Evolutionary conservation across 2,888 invertebrate species (phyloP), one percentile per base, ranked within the genome.

Genomic region (Hydropsyche betteni): DNA sequence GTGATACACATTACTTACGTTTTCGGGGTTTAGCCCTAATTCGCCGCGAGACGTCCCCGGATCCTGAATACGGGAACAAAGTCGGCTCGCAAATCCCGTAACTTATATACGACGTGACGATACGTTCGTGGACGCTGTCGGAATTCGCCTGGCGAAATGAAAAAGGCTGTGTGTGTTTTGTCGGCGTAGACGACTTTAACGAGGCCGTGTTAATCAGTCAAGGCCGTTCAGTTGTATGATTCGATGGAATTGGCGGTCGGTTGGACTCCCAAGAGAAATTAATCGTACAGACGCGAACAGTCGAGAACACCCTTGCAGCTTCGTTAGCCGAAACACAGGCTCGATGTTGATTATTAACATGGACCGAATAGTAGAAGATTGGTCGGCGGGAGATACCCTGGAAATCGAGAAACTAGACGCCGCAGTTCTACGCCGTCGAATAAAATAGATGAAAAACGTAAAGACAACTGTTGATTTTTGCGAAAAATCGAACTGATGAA

Each of bases 1-100:
- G 64, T 64, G 64, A 64, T 64, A 64, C 64, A 64, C 64, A 64
- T 64, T 64, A 64, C 64, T 64, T 64, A 64, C 64, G 64, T 64
- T 64, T 64, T 64, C 64, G 64, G 64, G 64, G 64, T 64, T 64
- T 64, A 64, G 34, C 36, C 64, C 36, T 64, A 64, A 64, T 64
- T 64, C 64, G 64, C 64, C 64, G 34, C 64, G 64, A 64, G 64
- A 64, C 64, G 64, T 64, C 64, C 64, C 64, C n/a, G 64, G 34
- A 64, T 64, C 64, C 64, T 64, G 64, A 64, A 64, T 64, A 64
- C 64, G 33, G 34, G 64, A 36, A 64, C 64, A 64, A 64, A 64
- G 64, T 64, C 64, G 10, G 44, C 44, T 12, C 36, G 64, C 36
- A 64, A 64, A 64, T 64, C 64, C 64, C 64, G 64, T 36, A 36